A percentile compares a stretch with the other conserved stretches of the same genome.
These are phyloP conservation scores for Drosophila subpulchrella DNA, from an alignment of 1,140 invertebrate genomes.

Conservation along the genomic window DNA sequence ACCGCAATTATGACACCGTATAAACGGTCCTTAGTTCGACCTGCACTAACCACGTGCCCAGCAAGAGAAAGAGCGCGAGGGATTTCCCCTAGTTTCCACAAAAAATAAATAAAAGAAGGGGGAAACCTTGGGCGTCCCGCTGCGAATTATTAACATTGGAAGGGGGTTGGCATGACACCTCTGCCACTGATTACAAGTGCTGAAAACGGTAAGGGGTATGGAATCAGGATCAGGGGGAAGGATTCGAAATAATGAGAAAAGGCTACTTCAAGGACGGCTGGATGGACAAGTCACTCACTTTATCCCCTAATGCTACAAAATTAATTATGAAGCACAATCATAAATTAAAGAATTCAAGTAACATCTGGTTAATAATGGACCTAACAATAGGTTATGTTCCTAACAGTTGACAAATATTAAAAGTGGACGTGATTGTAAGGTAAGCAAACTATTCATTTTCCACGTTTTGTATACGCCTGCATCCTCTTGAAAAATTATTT, in stretches of 20 bases:
- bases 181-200: slow-evolving; percentile 53
- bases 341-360: background rate
- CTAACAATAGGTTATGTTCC: background rate
- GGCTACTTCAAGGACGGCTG: slow-evolving; percentile 25
- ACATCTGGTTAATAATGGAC: background rate
- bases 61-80: background rate
- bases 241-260: slow-evolving; percentile 26
- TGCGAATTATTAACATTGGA: slow-evolving; percentile 42
- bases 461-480: too few relatives aligned
- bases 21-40: slow-evolving; percentile 51
- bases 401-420: background rate
- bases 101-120: slow-evolving; percentile 30
- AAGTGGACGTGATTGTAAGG: too few relatives aligned
- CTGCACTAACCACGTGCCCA: slow-evolving; percentile 60
- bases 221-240: background rate
- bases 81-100: slow-evolving; percentile 27
- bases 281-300: slow-evolving; percentile 6
- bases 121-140: slow-evolving; percentile 54
- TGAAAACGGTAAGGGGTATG: slow-evolving; percentile 20
- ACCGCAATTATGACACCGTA: slow-evolving; percentile 81
- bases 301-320: slow-evolving; percentile 13
- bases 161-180: slow-evolving; percentile 51
- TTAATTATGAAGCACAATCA: background rate
- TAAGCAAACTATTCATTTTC: too few relatives aligned
- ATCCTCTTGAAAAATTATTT: too few relatives aligned